Conservation (phyloP, 2,888 invertebrate species). For the Nemotelus pantherinus region DNA sequence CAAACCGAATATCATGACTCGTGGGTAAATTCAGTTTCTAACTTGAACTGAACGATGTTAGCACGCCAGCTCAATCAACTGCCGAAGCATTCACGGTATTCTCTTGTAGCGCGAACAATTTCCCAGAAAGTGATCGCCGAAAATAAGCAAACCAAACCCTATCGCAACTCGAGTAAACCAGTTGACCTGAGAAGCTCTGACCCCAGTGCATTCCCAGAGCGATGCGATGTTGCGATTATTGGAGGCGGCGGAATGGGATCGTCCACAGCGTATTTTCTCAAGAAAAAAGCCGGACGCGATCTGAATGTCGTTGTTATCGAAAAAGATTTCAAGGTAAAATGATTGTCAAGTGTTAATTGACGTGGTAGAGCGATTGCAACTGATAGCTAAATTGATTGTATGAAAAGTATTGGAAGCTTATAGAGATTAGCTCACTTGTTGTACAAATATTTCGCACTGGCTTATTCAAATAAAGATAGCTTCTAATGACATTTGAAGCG, state of each 20-base stretch:
- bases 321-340: constrained; percentile 81
- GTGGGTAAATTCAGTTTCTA: too few species aligned
- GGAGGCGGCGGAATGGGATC: constrained; percentile 95
- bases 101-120: background rate
- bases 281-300: constrained; percentile 75
- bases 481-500: too few species aligned
- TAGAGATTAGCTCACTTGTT: too few species aligned
- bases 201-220: constrained; percentile 67
- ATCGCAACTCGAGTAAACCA: background rate
- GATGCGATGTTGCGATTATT: constrained; percentile 86
- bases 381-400: too few species aligned
- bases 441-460: too few species aligned
- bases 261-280: constrained; percentile 90
- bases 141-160: constrained; percentile 28
- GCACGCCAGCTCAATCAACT: too few species aligned
- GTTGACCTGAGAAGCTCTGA: background rate
- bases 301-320: constrained; percentile 87
- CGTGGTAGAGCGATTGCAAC: too few species aligned
- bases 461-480: too few species aligned
- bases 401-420: too few species aligned
- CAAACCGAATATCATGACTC: too few species aligned
- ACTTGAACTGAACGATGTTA: too few species aligned
- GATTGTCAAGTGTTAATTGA: constrained; percentile 46
- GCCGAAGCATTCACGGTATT: background rate
- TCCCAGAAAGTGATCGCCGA: background rate